These are phyloP conservation scores for Drosophila barbarae DNA, from an alignment of 2,888 invertebrate species.

Conservation along the genomic window DNA sequence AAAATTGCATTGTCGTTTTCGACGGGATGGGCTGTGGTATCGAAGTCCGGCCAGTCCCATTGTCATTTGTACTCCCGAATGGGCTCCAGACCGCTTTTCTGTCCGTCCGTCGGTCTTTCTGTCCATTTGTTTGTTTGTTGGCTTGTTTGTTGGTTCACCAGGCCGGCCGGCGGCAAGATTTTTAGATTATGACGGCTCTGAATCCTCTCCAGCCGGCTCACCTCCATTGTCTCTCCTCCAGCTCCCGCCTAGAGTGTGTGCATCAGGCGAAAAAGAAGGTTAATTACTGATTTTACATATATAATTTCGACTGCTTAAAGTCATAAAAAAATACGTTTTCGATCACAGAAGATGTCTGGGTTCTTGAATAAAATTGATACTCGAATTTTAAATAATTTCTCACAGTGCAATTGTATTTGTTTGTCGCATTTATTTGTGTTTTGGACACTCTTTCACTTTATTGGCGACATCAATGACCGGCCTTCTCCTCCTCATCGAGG, in stretches of 20 bases:
- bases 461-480: constrained; percentile 60
- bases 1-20: constrained; percentile 66
- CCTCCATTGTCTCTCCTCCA: constrained; percentile 5
- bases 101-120: constrained; percentile 24
- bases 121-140: constrained; percentile 26
- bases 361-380: neutral
- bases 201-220: constrained; percentile 20
- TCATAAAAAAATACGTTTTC: neutral
- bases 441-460: constrained; percentile 38
- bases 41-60: constrained; percentile 19
- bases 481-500: constrained; percentile 1
- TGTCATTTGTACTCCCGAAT: constrained; percentile 32
- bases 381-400: neutral
- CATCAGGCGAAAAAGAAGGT: constrained; percentile 2
- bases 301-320: neutral
- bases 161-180: constrained; percentile 54
- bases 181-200: constrained; percentile 67
- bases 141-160: constrained; percentile 40
- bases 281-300: neutral
- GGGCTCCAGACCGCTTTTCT: constrained; percentile 42
- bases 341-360: neutral
- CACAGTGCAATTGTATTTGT: constrained; percentile 13
- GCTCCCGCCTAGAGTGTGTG: neutral
- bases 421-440: constrained; percentile 33
- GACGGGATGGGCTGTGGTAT: constrained; percentile 3